Base-by-base conservation (phyloP, 1,140 invertebrate species). In the Aethina tumida region DNA sequence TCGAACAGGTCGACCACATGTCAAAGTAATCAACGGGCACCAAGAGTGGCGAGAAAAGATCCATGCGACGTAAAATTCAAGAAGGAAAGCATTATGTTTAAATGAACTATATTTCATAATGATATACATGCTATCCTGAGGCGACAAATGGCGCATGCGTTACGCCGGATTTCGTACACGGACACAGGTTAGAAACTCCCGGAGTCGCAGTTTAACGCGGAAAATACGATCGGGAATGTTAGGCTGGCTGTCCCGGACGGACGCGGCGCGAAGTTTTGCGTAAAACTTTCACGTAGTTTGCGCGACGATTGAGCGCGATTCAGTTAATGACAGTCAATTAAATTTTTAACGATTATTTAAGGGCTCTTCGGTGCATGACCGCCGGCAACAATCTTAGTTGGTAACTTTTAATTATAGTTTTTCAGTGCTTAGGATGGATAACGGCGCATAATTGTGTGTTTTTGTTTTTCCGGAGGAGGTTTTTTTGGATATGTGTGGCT, bases 71-170 rank as follows among this genome's bases (percentile, higher is more conserved):
- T 27, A 35, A 35, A 35, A 35, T 35, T 18, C 33, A 19, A 22
- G 20, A 25, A 35, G 33, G 26, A 42, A 31, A 42, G 40, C 31
- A 34, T 27, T 27, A 42, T 34, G 36, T 42, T 42, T 42, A 42
- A 35, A 42, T 36, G 32, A 42, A 42, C 40, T 35, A 42, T 42
- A 42, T 42, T 30, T 42, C 32, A 42, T 39, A 42, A 42, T 42
- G 40, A 42, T 42, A 42, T 42, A 42, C 40, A 42, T 28, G 40
- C 34, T 13, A 30, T 34, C 40, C 33, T 25, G 25, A 31, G 33
- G 33, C 33, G 36, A 27, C 17, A 15, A 24, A 35, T 0, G 14
- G 40, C 40, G 40, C 40, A 35, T 22, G 40, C 24, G 24, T 5
- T 28, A n/a, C n/a, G 32, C 33, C 33, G n/a, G 26, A 42, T 31